Percentiles rank a stretch among this genome's conserved stretches.
Evolutionary conservation across 1,140 invertebrate species (phyloP).

Genomic region (Colletes gigas): DNA sequence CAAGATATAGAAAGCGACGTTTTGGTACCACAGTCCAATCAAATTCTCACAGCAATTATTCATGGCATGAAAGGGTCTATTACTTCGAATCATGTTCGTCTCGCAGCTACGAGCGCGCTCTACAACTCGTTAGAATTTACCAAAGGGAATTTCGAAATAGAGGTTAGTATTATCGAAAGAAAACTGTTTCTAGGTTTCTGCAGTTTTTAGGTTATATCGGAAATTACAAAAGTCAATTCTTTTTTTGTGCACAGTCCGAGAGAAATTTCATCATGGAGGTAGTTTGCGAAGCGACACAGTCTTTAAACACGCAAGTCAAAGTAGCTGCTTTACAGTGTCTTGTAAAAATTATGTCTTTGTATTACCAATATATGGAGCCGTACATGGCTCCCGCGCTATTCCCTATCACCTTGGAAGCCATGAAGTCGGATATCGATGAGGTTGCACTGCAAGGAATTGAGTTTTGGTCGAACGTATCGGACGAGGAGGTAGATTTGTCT

Average conservation of each 20-base stretch:
- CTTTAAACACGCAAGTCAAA: conserved; percentile 92
- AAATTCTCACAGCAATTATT: conserved; percentile 99
- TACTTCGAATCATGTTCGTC: conserved; percentile 90
- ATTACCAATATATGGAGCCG: conserved; percentile 99
- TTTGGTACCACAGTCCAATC: conserved; percentile 94
- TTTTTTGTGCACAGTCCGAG: conserved; percentile 85
- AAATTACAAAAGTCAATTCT: neutral
- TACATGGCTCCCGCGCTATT: conserved; percentile 99
- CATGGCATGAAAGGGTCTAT: conserved; percentile 96
- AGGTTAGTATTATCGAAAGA: conserved; percentile 81
- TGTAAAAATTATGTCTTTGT: conserved; percentile 99
- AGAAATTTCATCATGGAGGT: conserved; percentile 99
- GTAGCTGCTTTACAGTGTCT: conserved; percentile 98
- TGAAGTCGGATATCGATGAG: conserved; percentile 98
- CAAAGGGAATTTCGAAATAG: conserved; percentile 98
- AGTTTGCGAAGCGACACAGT: conserved; percentile 95
- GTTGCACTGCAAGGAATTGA: conserved; percentile 99
- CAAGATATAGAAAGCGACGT: conserved; percentile 95
- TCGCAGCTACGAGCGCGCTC: conserved; percentile 98
- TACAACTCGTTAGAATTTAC: conserved; percentile 99
- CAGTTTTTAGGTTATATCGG: neutral
- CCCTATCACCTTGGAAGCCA: conserved; percentile 98
- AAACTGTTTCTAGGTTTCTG: too few relatives aligned
- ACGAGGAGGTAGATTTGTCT: conserved; percentile 98
- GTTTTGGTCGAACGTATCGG: conserved; percentile 99